phyloP scores from a whole-genome alignment of 2,888 invertebrate species.

The Stenoptilia bipunctidactyla region DNA sequence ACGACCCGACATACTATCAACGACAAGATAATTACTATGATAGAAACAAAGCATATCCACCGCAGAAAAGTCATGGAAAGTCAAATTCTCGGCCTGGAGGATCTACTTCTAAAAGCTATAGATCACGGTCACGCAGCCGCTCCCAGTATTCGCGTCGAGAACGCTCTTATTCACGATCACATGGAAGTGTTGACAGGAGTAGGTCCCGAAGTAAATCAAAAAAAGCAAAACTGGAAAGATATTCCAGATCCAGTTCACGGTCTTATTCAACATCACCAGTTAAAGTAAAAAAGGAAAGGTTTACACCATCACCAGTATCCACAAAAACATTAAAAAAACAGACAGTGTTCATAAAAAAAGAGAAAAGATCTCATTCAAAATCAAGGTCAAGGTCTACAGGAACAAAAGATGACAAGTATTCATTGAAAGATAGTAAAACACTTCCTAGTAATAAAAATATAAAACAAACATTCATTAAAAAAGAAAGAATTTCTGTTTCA shows the following conservation, averaged over 20 bases:
- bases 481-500: constrained; percentile 20
- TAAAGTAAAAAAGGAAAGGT: constrained; percentile 29
- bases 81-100: constrained; percentile 8
- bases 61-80: constrained; percentile 1
- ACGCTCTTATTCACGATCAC: constrained; percentile 33
- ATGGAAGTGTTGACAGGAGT: constrained; percentile 25
- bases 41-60: neutral
- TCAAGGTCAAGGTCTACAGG: constrained; percentile 23
- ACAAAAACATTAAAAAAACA: neutral
- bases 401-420: constrained; percentile 17
- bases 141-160: constrained; percentile 40
- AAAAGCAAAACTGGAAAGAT: constrained; percentile 32
- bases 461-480: constrained; percentile 24
- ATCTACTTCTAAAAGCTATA: constrained; percentile 18
- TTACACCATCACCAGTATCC: constrained; percentile 39
- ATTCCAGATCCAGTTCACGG: constrained; percentile 44
- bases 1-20: constrained; percentile 31
- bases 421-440: constrained; percentile 14
- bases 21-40: constrained; percentile 31
- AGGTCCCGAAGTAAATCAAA: constrained; percentile 34
- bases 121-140: constrained; percentile 37
- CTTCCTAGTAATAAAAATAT: constrained; percentile 27
- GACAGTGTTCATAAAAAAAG: neutral
- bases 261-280: constrained; percentile 34
- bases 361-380: constrained; percentile 25